Evolutionary conservation across 2,113 vertebrate species (phyloP).

Genomic region (Xiphias gladius): DNA sequence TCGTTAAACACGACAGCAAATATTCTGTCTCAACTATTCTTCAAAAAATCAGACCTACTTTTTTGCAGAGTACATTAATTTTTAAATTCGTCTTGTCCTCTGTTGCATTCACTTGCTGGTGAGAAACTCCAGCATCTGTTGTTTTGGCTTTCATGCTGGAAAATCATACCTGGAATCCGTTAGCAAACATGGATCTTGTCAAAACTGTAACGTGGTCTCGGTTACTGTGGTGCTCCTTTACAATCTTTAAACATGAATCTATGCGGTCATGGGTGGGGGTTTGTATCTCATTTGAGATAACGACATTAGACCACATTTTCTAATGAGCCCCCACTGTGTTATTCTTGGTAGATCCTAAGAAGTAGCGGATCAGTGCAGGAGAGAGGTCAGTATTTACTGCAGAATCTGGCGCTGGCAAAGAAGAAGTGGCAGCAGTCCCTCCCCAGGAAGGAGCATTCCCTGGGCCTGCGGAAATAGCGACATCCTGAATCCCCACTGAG

Average conservation of each 20-base stretch:
- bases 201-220: not conserved
- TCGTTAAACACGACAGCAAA: not conserved
- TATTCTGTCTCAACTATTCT: not conserved
- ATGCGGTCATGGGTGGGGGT: too few species aligned
- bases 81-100: not conserved
- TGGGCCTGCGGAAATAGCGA: conserved; percentile 58
- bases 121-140: not conserved
- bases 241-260: too few species aligned
- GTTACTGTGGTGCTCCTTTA: too few species aligned
- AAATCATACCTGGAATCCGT: not conserved
- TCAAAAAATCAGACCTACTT: not conserved
- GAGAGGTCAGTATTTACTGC: not conserved
- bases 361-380: not conserved
- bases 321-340: not conserved
- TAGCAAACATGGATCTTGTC: not conserved
- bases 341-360: not conserved
- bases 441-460: conserved; percentile 46
- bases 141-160: too few species aligned
- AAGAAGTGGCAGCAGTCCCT: conserved; percentile 31
- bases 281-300: not conserved
- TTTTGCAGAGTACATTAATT: not conserved
- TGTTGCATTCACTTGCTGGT: not conserved
- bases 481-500: conserved; percentile 72
- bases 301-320: not conserved
- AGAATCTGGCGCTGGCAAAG: conserved; percentile 31